Evolutionary conservation across 2,113 vertebrate species (phyloP).

Genomic region (Lampris megalopsis): DNA sequence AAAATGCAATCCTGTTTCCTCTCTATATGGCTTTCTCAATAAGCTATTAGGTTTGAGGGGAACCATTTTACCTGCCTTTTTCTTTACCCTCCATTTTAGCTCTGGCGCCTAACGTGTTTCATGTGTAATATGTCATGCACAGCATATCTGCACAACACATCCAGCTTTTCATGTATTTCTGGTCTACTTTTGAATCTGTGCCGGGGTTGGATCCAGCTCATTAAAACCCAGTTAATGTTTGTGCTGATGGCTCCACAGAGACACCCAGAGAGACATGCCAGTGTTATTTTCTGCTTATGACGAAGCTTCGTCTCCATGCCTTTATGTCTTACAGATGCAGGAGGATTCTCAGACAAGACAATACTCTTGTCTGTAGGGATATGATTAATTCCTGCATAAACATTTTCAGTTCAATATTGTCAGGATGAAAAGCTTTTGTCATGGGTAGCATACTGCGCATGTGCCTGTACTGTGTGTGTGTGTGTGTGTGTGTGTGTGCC

Average conservation of each 20-base stretch:
- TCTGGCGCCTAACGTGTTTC: background rate
- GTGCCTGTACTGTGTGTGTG: background rate
- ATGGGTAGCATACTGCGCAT: background rate
- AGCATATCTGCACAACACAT: background rate
- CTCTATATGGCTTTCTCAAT: background rate
- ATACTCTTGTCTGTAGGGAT: conserved; percentile 41
- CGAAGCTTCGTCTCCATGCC: conserved; percentile 51
- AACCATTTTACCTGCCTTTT: conserved; percentile 25
- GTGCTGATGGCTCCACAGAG: conserved; percentile 69
- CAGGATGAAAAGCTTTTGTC: conserved; percentile 35
- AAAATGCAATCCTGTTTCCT: conserved; percentile 14
- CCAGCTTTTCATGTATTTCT: conserved; percentile 32
- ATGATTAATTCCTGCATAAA: conserved; percentile 47
- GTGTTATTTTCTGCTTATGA: conserved; percentile 61
- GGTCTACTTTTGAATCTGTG: conserved; percentile 49
- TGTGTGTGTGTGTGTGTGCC: conserved; percentile 12
- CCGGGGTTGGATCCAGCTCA: conserved; percentile 73
- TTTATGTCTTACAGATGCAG: conserved; percentile 62
- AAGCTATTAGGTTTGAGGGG: background rate
- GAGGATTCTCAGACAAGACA: conserved; percentile 44
- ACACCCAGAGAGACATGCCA: conserved; percentile 55
- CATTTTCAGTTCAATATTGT: conserved; percentile 49
- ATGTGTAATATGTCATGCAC: background rate
- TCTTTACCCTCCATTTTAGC: conserved; percentile 1
- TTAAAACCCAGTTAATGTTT: conserved; percentile 76